Percentiles rank a stretch among this genome's conserved stretches.
These are phyloP conservation scores for Rhabdomys dilectus DNA, from an alignment of 2,113 vertebrate species.

Conservation along the genomic window DNA sequence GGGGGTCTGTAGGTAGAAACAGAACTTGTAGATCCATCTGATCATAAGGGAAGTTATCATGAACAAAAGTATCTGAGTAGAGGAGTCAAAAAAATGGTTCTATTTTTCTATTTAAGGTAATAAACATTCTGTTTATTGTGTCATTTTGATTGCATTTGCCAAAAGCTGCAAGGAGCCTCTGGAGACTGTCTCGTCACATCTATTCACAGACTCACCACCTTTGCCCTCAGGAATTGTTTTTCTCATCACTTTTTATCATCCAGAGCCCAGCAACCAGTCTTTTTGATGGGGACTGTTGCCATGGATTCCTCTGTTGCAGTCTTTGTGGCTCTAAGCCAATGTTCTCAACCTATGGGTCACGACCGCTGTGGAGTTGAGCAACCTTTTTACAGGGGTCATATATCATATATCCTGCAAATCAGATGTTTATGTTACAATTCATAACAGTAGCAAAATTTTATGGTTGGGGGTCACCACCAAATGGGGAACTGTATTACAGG, in stretches of 20 bases:
- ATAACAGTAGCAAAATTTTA: neutral
- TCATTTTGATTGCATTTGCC: neutral
- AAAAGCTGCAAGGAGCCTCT: neutral
- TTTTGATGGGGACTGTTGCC: neutral
- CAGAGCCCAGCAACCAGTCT: neutral
- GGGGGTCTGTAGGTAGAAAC: neutral
- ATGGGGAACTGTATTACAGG: neutral
- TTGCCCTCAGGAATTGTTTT: neutral
- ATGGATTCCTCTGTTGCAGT: neutral
- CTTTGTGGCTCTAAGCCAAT: neutral
- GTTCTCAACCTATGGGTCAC: neutral
- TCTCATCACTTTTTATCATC: neutral
- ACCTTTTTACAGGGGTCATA: neutral
- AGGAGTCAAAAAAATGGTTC: neutral
- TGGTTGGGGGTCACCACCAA: neutral
- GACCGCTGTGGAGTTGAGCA: fast-evolving
- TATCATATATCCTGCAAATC: neutral
- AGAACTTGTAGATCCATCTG: neutral
- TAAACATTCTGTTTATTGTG: neutral
- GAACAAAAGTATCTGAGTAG: neutral
- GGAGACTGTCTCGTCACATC: neutral
- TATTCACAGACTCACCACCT: neutral
- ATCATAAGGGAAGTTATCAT: neutral
- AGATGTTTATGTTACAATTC: neutral
- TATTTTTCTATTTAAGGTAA: neutral